Conservation (phyloP, 2,797 vertebrate species). For the Anguilla pacifica region DNA sequence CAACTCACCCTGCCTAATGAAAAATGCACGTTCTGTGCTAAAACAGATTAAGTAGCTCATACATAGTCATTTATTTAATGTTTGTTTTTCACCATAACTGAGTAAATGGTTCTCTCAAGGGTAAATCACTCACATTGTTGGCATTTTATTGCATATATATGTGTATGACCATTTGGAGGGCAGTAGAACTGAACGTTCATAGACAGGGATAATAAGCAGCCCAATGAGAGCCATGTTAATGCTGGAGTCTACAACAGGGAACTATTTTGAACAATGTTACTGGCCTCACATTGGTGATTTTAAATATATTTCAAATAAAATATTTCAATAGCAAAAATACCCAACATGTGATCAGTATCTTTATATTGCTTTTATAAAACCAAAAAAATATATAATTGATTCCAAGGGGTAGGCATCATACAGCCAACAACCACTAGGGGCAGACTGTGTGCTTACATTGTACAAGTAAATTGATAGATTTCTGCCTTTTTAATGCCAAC, state of each 20-base stretch:
- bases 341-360: neutral
- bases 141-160: neutral
- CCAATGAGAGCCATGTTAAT: neutral
- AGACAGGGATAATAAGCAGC: neutral
- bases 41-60: neutral
- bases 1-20: neutral
- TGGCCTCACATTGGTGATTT: neutral
- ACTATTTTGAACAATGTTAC: neutral
- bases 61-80: neutral
- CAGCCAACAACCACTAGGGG: neutral
- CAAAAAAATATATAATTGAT: neutral
- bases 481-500: neutral
- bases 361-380: neutral
- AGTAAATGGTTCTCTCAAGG: too few relatives aligned
- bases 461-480: neutral
- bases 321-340: neutral
- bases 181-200: neutral
- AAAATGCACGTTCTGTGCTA: neutral
- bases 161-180: neutral
- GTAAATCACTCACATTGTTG: neutral
- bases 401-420: neutral
- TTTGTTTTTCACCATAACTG: neutral
- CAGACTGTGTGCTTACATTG: neutral
- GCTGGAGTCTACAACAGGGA: neutral
- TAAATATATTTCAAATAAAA: neutral